Base-by-base conservation (phyloP, 1,140 invertebrate species). In the Trachelipus rathkii region DNA sequence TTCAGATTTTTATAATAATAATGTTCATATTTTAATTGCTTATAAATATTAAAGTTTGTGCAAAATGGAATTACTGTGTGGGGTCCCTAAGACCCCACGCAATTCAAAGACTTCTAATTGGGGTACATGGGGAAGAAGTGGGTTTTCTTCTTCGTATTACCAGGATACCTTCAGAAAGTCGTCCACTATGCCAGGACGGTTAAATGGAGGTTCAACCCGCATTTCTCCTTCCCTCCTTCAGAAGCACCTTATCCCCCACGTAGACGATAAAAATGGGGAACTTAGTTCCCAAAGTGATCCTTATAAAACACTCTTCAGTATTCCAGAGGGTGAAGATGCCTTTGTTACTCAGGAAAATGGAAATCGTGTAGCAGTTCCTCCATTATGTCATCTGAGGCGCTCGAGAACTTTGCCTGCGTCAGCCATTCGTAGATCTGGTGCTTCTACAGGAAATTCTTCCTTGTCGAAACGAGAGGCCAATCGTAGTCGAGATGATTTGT, bases 271-370 rank as follows among this genome's bases (percentile, higher is more conserved):
- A 60, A 60, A 60, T 1, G 19, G 50, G 2, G 50, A 60, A 1
- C 2, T 13, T 60, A 2, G 19, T 15, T 15, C 50, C 50, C 11
- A 60, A 60, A 19, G 1, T 60, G 50, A 60, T 60, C 50, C 50
- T 60, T 60, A 60, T 60, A 60, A 60, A 13, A 60, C 50, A 2
- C 50, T 60, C 50, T 60, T 60, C 50, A 60, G 50, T 60, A 60
- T 60, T 60, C 50, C 50, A 4, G 50, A 60, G 19, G 50, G 50
- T 19, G 50, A 60, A 19, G 50, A 60, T 19, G 50, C 11, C 8
- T 19, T 60, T 19, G 11, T 13, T 60, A 15, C 50, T 60, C 50
- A 19, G 50, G 50, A 60, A 60, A 13, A 60, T 60, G 11, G 11
- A 13, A 19, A 1, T 19, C 19, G 50, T 60, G 50, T 13, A 3